Base-by-base conservation (phyloP, 2,888 invertebrate genomes). In the Hemicrepidius hirtus region DNA sequence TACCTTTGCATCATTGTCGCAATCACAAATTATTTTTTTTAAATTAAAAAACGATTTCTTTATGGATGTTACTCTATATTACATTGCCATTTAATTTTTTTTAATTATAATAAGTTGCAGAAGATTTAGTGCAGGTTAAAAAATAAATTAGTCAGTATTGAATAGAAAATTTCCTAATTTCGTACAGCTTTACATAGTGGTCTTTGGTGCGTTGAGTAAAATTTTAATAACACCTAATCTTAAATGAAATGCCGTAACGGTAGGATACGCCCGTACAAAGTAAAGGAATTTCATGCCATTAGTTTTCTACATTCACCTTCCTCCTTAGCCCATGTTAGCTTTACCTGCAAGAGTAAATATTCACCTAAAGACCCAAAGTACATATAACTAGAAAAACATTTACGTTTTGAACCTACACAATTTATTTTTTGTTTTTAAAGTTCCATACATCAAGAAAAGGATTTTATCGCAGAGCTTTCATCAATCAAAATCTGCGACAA, bases 151-250 rank as follows among this genome's bases (percentile, higher is more conserved):
- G 20, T 3, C 9, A 6, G 18, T 3, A 16, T n/a, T 40, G 40
- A 46, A 46, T 46, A 18, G 46, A 46, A 46, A 16, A 46, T 46
- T 3, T n/a, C n/a, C n/a, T 44, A 16, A 44, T 16, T 44, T 16
- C 20, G 18, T 18, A 46, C 13, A 6, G 40, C 40, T 40, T n/a
- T 13, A 10, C 40, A n/a, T 40, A 13, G 40, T 13, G 40, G 13
- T 40, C 9, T 24, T 50, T 12, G n/a, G 24, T 24, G 16, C 24
- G 1, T 24, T 50, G 6, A n/a, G 24, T 50, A 50, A 24, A 24
- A 50, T n/a, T 21, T 21, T 50, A 50, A 50, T 24, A 46, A 50
- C 24, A 24, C 24, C 50, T n/a, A 24, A 50, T 50, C 50, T 24
- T 2, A 5, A 50, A 24, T 24, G 24, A 50, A 46, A 46, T 46